Evolutionary conservation across 1,140 invertebrate genomes (phyloP).

Genomic region (Lithobius niger): DNA sequence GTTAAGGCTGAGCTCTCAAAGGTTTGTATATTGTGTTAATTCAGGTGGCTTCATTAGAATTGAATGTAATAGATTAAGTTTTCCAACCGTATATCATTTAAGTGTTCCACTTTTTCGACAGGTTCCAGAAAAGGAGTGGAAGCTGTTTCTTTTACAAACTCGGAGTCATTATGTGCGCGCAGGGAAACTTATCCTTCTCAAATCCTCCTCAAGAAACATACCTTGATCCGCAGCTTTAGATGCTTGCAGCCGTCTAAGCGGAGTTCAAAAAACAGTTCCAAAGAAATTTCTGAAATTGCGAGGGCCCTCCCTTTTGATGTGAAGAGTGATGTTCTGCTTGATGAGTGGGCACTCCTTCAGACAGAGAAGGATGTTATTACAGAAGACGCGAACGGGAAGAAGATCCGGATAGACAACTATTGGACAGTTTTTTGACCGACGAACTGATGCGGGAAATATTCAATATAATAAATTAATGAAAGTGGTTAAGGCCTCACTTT

Average conservation of each 20-base stretch:
- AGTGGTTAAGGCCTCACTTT: constrained; percentile 11
- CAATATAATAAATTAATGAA: constrained; percentile 5
- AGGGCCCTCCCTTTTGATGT: not conserved
- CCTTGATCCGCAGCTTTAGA: no score
- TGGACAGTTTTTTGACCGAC: constrained; percentile 12
- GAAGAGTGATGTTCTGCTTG: constrained; percentile 6
- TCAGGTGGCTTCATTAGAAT: no score
- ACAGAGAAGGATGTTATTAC: constrained; percentile 10
- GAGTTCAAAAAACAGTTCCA: not conserved
- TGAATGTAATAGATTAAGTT: no score
- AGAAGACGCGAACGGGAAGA: constrained; percentile 5
- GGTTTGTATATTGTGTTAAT: no score
- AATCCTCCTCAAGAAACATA: no score
- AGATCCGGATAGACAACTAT: constrained; percentile 14
- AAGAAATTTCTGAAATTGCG: not conserved
- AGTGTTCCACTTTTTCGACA: no score
- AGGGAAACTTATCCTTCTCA: no score
- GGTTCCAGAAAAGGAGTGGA: no score
- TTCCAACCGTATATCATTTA: no score
- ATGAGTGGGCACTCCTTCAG: constrained; percentile 18
- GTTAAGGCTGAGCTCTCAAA: no score
- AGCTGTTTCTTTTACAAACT: no score
- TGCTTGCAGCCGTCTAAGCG: not conserved
- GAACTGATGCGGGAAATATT: constrained; percentile 4
- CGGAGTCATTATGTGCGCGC: no score